phyloP scores from a whole-genome alignment of 2,797 vertebrate species.

The Setipinna tenuifilis region DNA sequence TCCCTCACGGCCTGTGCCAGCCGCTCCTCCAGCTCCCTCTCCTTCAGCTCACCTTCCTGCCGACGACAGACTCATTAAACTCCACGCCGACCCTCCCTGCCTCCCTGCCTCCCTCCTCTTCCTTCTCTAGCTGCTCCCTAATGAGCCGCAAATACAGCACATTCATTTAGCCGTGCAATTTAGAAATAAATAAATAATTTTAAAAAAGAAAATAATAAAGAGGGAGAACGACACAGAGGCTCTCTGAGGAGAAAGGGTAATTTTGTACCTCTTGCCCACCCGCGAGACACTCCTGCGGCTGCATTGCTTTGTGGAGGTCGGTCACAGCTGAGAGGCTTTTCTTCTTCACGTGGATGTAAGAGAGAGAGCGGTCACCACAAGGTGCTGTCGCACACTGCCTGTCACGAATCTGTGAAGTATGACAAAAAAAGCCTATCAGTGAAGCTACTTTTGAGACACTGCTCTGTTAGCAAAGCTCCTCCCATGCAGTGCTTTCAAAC shows the following conservation, averaged over 20 bases:
- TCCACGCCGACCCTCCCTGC: neutral
- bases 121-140: neutral
- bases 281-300: neutral
- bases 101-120: too few species aligned
- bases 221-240: neutral
- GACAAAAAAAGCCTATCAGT: neutral
- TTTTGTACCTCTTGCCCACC: constrained; percentile 18
- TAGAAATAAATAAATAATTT: neutral
- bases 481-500: neutral
- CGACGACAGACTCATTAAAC: constrained; percentile 4
- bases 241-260: neutral
- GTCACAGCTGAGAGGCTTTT: constrained; percentile 40
- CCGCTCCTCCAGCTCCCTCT: constrained; percentile 31
- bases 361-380: constrained; percentile 66
- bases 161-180: neutral
- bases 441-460: neutral
- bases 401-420: constrained; percentile 45
- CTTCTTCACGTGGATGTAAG: constrained; percentile 63
- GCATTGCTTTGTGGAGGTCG: neutral
- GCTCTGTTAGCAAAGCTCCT: neutral
- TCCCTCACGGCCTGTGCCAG: constrained; percentile 57
- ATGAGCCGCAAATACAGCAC: constrained; percentile 15
- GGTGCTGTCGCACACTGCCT: constrained; percentile 67
- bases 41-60: constrained; percentile 32
- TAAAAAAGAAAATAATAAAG: neutral